Evolutionary conservation across 1,140 invertebrate species (phyloP).

Genomic region (Drosophila mayri): DNA sequence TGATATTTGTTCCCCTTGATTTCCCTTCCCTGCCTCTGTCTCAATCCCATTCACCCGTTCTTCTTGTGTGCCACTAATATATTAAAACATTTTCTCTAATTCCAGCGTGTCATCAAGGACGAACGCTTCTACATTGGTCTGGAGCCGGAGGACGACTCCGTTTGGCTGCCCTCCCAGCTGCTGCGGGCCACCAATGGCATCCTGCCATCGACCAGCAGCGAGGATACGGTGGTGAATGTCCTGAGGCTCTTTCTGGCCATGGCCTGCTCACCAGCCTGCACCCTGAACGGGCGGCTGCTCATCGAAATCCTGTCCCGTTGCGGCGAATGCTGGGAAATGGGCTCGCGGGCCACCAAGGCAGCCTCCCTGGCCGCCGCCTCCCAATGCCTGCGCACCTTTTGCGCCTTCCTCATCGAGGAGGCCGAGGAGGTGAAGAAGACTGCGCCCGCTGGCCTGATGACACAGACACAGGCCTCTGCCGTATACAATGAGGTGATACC

Average conservation of each 20-base stretch:
- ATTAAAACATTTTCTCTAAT: background rate
- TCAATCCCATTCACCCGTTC: background rate
- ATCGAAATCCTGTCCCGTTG: conserved; percentile 91
- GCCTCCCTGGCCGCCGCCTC: conserved; percentile 93
- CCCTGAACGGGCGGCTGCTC: conserved; percentile 91
- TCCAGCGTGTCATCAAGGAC: conserved; percentile 94
- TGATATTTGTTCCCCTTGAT: background rate
- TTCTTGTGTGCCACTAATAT: background rate
- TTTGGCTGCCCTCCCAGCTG: conserved; percentile 95
- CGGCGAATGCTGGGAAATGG: conserved; percentile 90
- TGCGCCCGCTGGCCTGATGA: conserved; percentile 82
- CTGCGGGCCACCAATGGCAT: conserved; percentile 93
- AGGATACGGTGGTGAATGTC: conserved; percentile 87
- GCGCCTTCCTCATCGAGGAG: conserved; percentile 88
- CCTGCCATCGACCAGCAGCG: conserved; percentile 90
- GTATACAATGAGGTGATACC: conserved; percentile 96
- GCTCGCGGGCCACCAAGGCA: conserved; percentile 91
- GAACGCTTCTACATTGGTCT: conserved; percentile 95
- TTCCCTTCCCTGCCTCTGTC: background rate
- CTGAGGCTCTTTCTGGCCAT: conserved; percentile 91
- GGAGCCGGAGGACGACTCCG: conserved; percentile 95
- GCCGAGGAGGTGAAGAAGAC: conserved; percentile 84
- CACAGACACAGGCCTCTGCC: conserved; percentile 88
- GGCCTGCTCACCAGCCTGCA: conserved; percentile 92
- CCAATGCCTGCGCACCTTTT: conserved; percentile 92